Conservation (phyloP, 2,797 vertebrate genomes). For the Telmatherina bonti region DNA sequence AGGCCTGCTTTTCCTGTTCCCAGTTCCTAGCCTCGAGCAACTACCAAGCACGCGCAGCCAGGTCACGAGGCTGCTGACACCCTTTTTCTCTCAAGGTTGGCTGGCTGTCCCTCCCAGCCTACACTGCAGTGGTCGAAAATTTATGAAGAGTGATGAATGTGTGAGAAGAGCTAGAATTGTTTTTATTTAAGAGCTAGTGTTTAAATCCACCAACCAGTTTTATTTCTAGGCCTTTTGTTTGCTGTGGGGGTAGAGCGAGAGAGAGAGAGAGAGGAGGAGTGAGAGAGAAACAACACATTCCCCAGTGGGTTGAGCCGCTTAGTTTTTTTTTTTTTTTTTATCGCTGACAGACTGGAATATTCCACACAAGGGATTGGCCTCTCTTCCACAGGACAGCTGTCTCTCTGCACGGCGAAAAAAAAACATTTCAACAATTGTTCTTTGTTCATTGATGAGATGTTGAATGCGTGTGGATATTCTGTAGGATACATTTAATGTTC, state of each 20-base stretch:
- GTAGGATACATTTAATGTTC: conserved; percentile 58
- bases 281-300: conserved; percentile 19
- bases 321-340: too few relatives aligned
- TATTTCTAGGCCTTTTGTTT: conserved; percentile 66
- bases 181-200: not conserved
- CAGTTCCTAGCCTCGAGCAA: conserved; percentile 14
- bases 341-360: conserved; percentile 75
- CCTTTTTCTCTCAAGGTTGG: conserved; percentile 2
- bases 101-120: not conserved
- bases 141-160: not conserved
- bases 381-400: conserved; percentile 67
- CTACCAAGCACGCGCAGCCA: conserved; percentile 43
- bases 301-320: conserved; percentile 60
- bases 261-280: conserved; percentile 1
- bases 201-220: conserved; percentile 28
- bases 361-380: conserved; percentile 75
- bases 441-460: conserved; percentile 51
- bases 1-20: conserved; percentile 69
- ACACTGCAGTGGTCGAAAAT: not conserved
- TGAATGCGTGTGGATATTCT: conserved; percentile 65
- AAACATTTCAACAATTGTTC: conserved; percentile 56
- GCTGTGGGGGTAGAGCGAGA: not conserved
- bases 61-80: conserved; percentile 53
- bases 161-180: conserved; percentile 17
- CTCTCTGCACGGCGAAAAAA: conserved; percentile 56